Percentiles rank a stretch among this genome's conserved stretches.
phyloP scores from a whole-genome alignment of 2,888 invertebrate genomes.

The Cantharis lateralis region DNA sequence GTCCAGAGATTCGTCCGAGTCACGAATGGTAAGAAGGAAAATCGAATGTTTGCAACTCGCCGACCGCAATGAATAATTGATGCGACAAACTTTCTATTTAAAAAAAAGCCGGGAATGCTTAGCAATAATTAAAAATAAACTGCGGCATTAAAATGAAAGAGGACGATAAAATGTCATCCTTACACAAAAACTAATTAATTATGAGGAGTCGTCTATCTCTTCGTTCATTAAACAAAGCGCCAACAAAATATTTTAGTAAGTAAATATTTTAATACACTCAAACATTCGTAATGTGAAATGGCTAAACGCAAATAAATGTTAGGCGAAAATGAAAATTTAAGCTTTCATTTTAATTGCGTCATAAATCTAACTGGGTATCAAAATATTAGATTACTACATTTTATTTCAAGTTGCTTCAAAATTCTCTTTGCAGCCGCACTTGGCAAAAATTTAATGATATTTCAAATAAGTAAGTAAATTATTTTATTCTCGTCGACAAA shows the following conservation, averaged over 20 bases:
- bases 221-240: neutral
- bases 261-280: neutral
- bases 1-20: constrained; percentile 18
- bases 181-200: constrained; percentile 5
- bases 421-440: neutral
- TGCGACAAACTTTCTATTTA: constrained; percentile 5
- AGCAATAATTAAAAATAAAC: constrained; percentile 15
- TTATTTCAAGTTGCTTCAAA: neutral
- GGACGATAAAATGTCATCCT: constrained; percentile 7
- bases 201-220: neutral
- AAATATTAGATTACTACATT: neutral
- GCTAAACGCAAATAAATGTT: neutral
- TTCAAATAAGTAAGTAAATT: neutral
- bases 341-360: neutral
- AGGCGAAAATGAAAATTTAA: neutral
- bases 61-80: constrained; percentile 5
- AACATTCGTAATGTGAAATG: neutral
- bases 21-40: constrained; percentile 16
- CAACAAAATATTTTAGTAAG: neutral
- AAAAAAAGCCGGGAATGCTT: neutral
- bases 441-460: neutral
- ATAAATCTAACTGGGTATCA: neutral
- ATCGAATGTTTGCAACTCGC: neutral
- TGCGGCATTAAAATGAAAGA: constrained; percentile 7
- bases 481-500: neutral